phyloP scores from a whole-genome alignment of 2,113 vertebrate genomes.

The Sigmodon hispidus region DNA sequence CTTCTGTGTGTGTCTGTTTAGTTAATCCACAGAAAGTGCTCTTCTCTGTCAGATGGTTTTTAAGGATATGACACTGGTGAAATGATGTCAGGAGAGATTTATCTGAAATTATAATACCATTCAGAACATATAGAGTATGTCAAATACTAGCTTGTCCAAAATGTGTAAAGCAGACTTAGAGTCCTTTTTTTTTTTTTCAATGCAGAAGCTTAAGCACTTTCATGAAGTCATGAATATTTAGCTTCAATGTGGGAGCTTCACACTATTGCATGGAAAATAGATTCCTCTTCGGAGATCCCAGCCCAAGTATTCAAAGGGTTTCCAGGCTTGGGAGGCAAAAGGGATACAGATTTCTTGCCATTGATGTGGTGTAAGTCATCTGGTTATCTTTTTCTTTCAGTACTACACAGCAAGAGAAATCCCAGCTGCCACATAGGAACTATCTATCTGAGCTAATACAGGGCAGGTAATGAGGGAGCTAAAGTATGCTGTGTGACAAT shows the following conservation, averaged over 20 bases:
- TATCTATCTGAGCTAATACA: background rate
- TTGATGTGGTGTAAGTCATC: slow-evolving; percentile 51
- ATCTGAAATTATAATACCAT: slow-evolving; percentile 79
- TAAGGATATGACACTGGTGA: slow-evolving; percentile 59
- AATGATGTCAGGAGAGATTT: slow-evolving; percentile 72
- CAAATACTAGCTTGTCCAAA: slow-evolving; percentile 77
- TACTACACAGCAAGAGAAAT: slow-evolving; percentile 43
- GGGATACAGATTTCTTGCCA: slow-evolving; percentile 56
- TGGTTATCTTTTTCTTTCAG: slow-evolving; percentile 71
- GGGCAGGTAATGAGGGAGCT: background rate
- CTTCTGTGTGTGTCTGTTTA: slow-evolving; percentile 3
- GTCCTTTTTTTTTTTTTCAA: slow-evolving; percentile 12
- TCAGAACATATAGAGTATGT: slow-evolving; percentile 76
- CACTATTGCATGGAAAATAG: slow-evolving; percentile 70
- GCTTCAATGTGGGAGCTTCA: slow-evolving; percentile 59
- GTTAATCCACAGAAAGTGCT: slow-evolving; percentile 51
- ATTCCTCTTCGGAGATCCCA: slow-evolving; percentile 60
- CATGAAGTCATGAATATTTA: slow-evolving; percentile 80
- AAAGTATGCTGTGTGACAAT: background rate
- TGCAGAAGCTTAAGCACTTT: slow-evolving; percentile 64
- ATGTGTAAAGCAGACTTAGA: slow-evolving; percentile 70
- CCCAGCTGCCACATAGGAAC: slow-evolving; percentile 1
- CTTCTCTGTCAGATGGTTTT: slow-evolving; percentile 62
- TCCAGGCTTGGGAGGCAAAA: slow-evolving; percentile 65
- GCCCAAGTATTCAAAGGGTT: slow-evolving; percentile 68